Evolutionary conservation across 2,113 vertebrate genomes (phyloP).

Genomic region (Haliaeetus leucogaster): DNA sequence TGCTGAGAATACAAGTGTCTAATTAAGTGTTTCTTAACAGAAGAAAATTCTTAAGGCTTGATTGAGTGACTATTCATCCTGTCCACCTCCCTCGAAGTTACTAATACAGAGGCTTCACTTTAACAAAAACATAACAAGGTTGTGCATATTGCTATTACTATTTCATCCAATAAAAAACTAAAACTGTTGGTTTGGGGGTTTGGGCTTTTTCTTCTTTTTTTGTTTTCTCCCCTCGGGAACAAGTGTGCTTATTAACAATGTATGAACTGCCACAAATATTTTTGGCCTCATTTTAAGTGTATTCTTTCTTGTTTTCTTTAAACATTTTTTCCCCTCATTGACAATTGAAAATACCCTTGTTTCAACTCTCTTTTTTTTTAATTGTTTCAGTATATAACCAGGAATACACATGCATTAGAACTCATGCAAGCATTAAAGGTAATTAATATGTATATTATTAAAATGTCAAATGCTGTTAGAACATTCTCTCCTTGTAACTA

Average conservation of each 20-base stretch:
- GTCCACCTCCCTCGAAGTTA: neutral
- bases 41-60: neutral
- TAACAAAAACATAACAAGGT: neutral
- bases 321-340: neutral
- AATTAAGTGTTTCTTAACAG: neutral
- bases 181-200: neutral
- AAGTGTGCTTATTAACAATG: neutral
- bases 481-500: neutral
- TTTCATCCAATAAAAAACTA: neutral
- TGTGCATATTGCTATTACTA: neutral
- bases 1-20: neutral
- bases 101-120: neutral
- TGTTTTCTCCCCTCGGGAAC: neutral
- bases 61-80: neutral
- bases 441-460: neutral
- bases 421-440: neutral
- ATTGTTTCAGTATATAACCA: neutral
- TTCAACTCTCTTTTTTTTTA: neutral
- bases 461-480: neutral
- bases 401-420: neutral
- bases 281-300: neutral
- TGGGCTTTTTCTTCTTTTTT: neutral
- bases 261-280: neutral
- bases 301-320: neutral
- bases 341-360: neutral